Base-by-base conservation (phyloP, 2,888 invertebrate genomes). In the Panopea generosa region DNA sequence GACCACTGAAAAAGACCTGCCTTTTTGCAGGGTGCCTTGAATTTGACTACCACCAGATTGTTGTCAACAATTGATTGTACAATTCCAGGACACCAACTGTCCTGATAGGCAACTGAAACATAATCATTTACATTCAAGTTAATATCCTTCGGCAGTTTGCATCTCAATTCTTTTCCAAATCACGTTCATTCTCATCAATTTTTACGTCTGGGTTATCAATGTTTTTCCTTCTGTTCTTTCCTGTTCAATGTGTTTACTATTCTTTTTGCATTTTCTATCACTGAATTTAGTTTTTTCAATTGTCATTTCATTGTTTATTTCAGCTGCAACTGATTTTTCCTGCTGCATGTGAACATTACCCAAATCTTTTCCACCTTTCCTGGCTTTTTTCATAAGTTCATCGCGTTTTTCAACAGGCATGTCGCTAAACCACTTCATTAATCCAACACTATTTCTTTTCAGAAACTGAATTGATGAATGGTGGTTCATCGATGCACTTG, bases 401-500 rank as follows among this genome's bases (percentile, higher is more conserved):
- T 20, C 43, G 6, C n/a, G 20, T 11, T 45, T 38, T 18, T 9
- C 7, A 9, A 14, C 14, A 9, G 60, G 26, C 43, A 60, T 60
- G 22, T 47, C 27, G n/a, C 16, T 16, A 14, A 60, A 45, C 60
- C 60, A 43, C 6, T 43, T n/a, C 20, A 60, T 45, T 47, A 45
- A 22, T 7, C 24, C 11, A 14, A 7, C n/a, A 24, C 60, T 18
- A 26, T 67, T 27, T 62, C 56, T 40, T 78, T 83, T 29, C 2
- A 84, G 49, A 11, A 83, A 24, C 53, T 84, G 82, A 1, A 84
- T 53, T 1, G 72, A 71, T 2, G 77, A 61, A 40, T 84, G 81
- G 52, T 81, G 77, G 27, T 82, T 80, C 43, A 80, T 38, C 1
- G 74, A 68, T 18, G 80, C 77, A 69, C n/a, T 66, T 69, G 2